Conservation (phyloP, 64 coral and sea anemone genomes). For the Pachyseris speciosa region DNA sequence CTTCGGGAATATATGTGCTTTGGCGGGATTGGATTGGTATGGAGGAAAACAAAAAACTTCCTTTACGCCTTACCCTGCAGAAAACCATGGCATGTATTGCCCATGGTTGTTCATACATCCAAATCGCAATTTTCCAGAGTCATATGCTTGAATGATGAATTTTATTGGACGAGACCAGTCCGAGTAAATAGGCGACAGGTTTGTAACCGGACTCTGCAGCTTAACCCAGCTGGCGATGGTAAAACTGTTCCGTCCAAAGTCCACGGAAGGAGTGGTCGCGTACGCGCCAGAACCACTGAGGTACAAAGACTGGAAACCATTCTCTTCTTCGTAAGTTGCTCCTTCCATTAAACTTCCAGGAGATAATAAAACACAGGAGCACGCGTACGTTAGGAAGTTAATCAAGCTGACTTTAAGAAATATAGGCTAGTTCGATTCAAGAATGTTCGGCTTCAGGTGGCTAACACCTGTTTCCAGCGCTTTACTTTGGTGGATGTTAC, state of each 20-base stretch:
- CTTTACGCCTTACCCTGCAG: background rate
- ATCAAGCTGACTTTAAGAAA: too few species aligned
- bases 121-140: background rate
- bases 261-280: background rate
- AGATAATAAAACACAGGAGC: background rate
- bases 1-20: too few species aligned
- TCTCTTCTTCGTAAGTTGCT: background rate
- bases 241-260: background rate
- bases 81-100: background rate
- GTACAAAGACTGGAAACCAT: background rate
- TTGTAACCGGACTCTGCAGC: background rate
- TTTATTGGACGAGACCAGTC: background rate
- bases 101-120: background rate
- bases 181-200: background rate
- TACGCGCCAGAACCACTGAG: slow-evolving; percentile 15
- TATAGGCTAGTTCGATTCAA: too few species aligned
- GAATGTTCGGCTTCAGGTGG: too few species aligned
- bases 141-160: background rate
- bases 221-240: slow-evolving; percentile 30
- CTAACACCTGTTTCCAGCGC: too few species aligned
- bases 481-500: too few species aligned
- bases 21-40: too few species aligned
- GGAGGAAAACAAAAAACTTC: too few species aligned
- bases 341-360: background rate
- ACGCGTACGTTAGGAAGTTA: too few species aligned